Conservation (phyloP, 2,113 vertebrate species). For the Xiphophorus maculatus region DNA sequence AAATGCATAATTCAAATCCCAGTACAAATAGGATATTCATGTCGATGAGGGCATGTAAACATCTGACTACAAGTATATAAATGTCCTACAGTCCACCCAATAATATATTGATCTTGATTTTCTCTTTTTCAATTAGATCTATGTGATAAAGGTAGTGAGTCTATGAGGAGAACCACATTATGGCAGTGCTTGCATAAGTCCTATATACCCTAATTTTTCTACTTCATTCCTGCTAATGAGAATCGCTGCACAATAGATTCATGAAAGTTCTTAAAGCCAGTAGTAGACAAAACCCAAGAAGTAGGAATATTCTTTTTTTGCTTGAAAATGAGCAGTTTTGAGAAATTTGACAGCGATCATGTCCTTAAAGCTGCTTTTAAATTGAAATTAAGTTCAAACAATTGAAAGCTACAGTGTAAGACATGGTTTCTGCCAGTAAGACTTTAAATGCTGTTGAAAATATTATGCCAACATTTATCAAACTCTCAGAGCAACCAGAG, state of each 20-base stretch:
- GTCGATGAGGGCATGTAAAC: not conserved
- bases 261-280: not conserved
- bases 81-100: not conserved
- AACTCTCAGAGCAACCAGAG: conserved; percentile 3
- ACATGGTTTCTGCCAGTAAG: conserved; percentile 3
- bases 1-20: not conserved
- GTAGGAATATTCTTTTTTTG: not conserved
- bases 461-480: conserved; percentile 22
- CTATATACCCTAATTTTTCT: not conserved
- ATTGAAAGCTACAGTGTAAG: not conserved
- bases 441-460: conserved; percentile 36
- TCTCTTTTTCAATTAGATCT: not conserved
- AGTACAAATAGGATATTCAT: not conserved
- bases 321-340: not conserved
- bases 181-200: not conserved
- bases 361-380: conserved; percentile 13
- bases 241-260: not conserved
- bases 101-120: not conserved
- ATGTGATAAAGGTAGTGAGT: not conserved
- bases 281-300: not conserved
- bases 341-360: conserved; percentile 10
- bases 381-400: conserved; percentile 13
- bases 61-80: not conserved
- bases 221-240: not conserved
- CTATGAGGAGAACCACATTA: no score